Conservation (phyloP, 2,113 vertebrate species). For the Cyanistes caeruleus region DNA sequence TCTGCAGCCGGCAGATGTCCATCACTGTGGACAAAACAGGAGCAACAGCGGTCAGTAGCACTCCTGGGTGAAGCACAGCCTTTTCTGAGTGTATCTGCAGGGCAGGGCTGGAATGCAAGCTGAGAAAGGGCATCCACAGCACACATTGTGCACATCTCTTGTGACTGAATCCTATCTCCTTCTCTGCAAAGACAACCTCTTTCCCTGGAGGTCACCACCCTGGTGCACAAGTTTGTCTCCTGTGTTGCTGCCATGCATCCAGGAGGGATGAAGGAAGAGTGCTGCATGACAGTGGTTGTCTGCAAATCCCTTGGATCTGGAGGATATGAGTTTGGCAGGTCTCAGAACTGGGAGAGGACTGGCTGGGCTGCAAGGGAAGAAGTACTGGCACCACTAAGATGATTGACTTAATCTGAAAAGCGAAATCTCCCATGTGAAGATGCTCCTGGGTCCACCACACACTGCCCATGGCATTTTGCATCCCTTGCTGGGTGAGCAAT, state of each 20-base stretch:
- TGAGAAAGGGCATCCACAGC: neutral
- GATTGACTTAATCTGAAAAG: neutral
- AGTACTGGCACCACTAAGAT: neutral
- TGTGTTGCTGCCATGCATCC: neutral
- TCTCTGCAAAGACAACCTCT: neutral
- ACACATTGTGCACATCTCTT: neutral
- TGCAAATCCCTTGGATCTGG: neutral
- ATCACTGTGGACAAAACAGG: conserved; percentile 1
- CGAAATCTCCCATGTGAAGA: neutral
- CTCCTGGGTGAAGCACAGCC: neutral
- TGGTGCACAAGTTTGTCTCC: neutral
- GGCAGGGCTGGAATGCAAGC: neutral
- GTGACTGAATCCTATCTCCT: neutral
- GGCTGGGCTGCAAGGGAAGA: neutral
- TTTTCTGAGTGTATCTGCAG: neutral
- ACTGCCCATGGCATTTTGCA: accelerated
- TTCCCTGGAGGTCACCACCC: neutral
- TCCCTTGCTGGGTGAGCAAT: neutral
- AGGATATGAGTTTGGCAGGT: neutral
- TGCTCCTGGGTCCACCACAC: neutral
- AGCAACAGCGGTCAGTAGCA: neutral
- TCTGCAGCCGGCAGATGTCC: conserved; percentile 83
- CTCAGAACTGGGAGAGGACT: neutral
- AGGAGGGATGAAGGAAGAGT: neutral
- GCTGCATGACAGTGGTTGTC: neutral